Conservation (phyloP, 1,140 invertebrate genomes). For the Drosophila bifasciata region DNA sequence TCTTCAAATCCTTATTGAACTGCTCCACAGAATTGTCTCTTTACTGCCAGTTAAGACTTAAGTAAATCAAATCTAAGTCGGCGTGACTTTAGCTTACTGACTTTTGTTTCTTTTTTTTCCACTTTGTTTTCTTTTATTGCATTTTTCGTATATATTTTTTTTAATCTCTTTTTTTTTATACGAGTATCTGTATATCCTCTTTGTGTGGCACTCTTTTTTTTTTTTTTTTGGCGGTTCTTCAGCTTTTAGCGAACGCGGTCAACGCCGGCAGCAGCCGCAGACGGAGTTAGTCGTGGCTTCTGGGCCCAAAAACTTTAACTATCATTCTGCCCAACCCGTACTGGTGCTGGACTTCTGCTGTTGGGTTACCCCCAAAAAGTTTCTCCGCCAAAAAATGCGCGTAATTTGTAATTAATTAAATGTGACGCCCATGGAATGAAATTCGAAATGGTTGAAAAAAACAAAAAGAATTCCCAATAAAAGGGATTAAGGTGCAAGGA, state of each 20-base stretch:
- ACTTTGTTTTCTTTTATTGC: slow-evolving; percentile 10
- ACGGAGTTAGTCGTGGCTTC: slow-evolving; percentile 34
- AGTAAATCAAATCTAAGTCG: too few species aligned
- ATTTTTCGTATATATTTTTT: slow-evolving; percentile 27
- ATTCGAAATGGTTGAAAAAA: slow-evolving; percentile 10
- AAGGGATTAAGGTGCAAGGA: too few species aligned
- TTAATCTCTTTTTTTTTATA: neutral
- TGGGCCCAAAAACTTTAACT: too few species aligned
- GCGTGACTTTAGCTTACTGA: too few species aligned
- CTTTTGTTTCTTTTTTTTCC: too few species aligned
- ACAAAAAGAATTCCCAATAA: too few species aligned
- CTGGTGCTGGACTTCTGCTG: too few species aligned
- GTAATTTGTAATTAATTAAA: slow-evolving; percentile 57
- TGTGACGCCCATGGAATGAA: slow-evolving; percentile 40
- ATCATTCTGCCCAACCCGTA: too few species aligned
- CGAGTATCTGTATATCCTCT: slow-evolving; percentile 5
- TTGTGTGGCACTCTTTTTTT: slow-evolving; percentile 10
- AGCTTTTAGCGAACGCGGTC: slow-evolving; percentile 73
- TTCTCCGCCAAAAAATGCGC: slow-evolving; percentile 44
- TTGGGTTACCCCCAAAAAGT: slow-evolving; percentile 30
- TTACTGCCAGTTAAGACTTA: too few species aligned
- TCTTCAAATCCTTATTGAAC: too few species aligned
- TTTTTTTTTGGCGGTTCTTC: slow-evolving; percentile 42
- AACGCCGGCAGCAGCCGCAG: slow-evolving; percentile 48
- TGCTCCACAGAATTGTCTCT: too few species aligned